Base-by-base conservation (phyloP, 1,140 invertebrate species). In the Calephelis nemesis region DNA sequence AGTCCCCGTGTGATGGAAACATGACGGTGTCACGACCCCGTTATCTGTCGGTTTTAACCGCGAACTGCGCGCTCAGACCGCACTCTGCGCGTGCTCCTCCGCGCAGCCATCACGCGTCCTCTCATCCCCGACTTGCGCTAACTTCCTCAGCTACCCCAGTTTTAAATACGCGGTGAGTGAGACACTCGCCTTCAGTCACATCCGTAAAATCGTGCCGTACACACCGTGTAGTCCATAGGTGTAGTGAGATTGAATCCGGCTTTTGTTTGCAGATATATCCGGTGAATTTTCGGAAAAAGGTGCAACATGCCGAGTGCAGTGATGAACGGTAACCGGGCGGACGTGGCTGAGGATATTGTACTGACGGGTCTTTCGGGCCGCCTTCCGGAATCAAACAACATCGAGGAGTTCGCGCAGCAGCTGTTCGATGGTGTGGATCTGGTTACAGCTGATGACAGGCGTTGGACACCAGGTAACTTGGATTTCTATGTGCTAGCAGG, bases 281-380 rank as follows among this genome's bases (percentile, higher is more conserved):
- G 42, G 42, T 45, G 42, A 45, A 7, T 45, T 5, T 45, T 45
- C 42, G 42, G 42, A 45, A 45, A 45, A 45, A 45, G 42, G 42
- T 45, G 42, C 42, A 45, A 45, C 42, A 45, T 45, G 42, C 42
- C 42, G 42, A 45, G 42, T 45, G 42, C 42, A 45, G 42, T 45
- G 42, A 45, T 45, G 42, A 45, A 45, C 42, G 42, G 42, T 45
- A 45, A 45, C 8, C 42, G 42, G 0, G 4, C 8, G 42, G 42
- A 45, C 5, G 42, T 7, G 42, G 42, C 42, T 9, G 96, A 97
- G 65, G 97, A 98, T 58, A 94, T 98, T 70, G 97, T 98, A 54
- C 96, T 98, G 70, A 94, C 95, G 65, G 98, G 98, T 49, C 94
- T 99, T 76, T 98, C 97, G 45, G 97, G 97, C 69, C 95, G 97